phyloP scores from a whole-genome alignment of 2,797 vertebrate species.

The Austrolebias charrua region DNA sequence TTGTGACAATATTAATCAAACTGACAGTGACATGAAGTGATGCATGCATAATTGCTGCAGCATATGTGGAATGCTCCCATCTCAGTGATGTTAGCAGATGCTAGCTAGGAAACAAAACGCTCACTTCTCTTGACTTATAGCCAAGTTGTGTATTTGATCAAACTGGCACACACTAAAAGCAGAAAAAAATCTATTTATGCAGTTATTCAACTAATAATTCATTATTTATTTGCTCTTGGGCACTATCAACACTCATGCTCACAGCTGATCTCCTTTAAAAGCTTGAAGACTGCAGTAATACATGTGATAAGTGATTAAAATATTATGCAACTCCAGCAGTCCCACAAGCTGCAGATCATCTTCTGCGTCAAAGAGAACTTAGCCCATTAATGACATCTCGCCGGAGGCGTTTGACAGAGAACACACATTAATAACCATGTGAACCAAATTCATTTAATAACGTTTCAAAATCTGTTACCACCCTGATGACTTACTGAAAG shows the following conservation, averaged over 20 bases:
- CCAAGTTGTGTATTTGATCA: conserved; percentile 12
- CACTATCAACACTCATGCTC: too few species aligned
- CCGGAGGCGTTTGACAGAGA: conserved; percentile 12
- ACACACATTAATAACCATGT: conserved; percentile 16
- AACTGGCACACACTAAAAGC: conserved; percentile 1
- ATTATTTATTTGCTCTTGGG: too few species aligned
- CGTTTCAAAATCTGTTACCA: conserved; percentile 12
- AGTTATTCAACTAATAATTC: too few species aligned
- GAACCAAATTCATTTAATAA: conserved; percentile 14
- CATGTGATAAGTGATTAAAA: neutral
- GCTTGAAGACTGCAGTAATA: too few species aligned
- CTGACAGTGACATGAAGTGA: conserved; percentile 23
- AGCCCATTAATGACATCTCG: conserved; percentile 6
- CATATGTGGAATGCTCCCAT: conserved; percentile 28
- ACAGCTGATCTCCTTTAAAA: too few species aligned
- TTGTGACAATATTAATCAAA: conserved; percentile 31
- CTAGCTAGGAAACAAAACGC: conserved; percentile 20
- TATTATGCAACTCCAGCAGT: neutral
- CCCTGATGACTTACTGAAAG: conserved; percentile 12
- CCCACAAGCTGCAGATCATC: neutral
- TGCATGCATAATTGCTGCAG: conserved; percentile 16
- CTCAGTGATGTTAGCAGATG: conserved; percentile 36
- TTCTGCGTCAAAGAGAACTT: conserved; percentile 2
- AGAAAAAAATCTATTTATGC: neutral
- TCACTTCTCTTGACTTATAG: conserved; percentile 2